Evolutionary conservation across 2,797 vertebrate genomes (phyloP).

Genomic region (Gallirallus australis): DNA sequence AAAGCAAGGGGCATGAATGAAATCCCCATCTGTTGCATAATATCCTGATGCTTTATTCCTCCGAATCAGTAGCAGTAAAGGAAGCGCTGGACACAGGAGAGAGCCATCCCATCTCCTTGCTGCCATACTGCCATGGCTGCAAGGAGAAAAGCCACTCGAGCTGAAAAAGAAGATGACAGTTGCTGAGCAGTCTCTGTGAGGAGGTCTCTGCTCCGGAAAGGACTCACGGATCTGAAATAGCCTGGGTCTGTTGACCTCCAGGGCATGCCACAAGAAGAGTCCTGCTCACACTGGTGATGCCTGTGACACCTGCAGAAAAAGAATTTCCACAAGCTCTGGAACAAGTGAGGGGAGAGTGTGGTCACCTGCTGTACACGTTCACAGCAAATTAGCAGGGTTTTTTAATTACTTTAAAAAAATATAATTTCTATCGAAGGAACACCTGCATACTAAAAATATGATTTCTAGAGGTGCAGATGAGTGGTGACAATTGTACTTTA

Average conservation of each 20-base stretch:
- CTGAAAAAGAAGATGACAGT: not conserved
- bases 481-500: not conserved
- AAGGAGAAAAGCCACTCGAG: not conserved
- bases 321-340: not conserved
- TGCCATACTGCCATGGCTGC: not conserved
- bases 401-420: not conserved
- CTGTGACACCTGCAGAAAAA: not conserved
- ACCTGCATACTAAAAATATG: not conserved
- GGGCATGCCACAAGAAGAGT: not conserved
- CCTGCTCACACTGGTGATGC: not conserved
- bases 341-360: not conserved
- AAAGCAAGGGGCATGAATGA: conserved; percentile 25
- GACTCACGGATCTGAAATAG: not conserved
- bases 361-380: not conserved
- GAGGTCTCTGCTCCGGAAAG: not conserved
- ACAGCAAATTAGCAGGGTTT: not conserved
- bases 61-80: conserved; percentile 4
- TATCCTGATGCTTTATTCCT: conserved; percentile 46
- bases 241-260: not conserved
- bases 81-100: not conserved
- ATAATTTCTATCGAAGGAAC: not conserved
- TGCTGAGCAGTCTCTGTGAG: not conserved
- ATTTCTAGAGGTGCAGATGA: not conserved
- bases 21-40: conserved; percentile 59
- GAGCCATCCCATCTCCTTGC: not conserved